A percentile compares a stretch with the other conserved stretches of the same genome.
Evolutionary conservation across 2,888 invertebrate species (phyloP).

Genomic region (Agriotes lineatus): DNA sequence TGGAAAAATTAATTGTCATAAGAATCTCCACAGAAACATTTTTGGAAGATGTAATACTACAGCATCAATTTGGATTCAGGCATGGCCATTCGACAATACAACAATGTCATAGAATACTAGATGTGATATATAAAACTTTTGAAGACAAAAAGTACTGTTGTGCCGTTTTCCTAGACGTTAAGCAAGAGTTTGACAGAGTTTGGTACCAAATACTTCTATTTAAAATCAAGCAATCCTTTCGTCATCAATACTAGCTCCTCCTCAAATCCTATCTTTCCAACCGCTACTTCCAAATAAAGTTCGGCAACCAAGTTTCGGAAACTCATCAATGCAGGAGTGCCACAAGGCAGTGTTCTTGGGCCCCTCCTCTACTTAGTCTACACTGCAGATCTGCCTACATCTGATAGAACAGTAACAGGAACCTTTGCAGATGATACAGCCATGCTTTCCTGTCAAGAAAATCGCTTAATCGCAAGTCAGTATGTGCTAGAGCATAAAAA

Average conservation of each 20-base stretch:
- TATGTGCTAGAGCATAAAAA: too few relatives aligned
- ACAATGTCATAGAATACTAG: neutral
- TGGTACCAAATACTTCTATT: neutral
- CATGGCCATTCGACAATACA: neutral
- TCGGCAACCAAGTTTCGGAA: neutral
- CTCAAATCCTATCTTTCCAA: neutral
- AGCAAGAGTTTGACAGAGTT: neutral
- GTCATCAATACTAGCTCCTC: neutral
- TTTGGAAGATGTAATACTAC: neutral
- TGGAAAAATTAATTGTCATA: constrained; percentile 2
- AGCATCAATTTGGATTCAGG: neutral
- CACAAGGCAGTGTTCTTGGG: constrained; percentile 1
- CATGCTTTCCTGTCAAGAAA: neutral
- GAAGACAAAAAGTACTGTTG: too few relatives aligned
- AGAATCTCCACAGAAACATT: neutral
- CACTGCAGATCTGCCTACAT: neutral
- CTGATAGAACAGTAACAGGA: neutral
- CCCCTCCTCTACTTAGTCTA: neutral
- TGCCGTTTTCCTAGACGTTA: neutral
- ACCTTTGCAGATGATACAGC: neutral
- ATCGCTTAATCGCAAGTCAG: too few relatives aligned
- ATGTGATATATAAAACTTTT: too few relatives aligned
- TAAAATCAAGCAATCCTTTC: neutral
- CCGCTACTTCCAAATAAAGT: constrained; percentile 1
- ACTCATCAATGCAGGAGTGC: neutral